Evolutionary conservation across 2,113 vertebrate species (phyloP), one percentile per base, ranked within the genome.

Genomic region (Osmerus eperlanus): DNA sequence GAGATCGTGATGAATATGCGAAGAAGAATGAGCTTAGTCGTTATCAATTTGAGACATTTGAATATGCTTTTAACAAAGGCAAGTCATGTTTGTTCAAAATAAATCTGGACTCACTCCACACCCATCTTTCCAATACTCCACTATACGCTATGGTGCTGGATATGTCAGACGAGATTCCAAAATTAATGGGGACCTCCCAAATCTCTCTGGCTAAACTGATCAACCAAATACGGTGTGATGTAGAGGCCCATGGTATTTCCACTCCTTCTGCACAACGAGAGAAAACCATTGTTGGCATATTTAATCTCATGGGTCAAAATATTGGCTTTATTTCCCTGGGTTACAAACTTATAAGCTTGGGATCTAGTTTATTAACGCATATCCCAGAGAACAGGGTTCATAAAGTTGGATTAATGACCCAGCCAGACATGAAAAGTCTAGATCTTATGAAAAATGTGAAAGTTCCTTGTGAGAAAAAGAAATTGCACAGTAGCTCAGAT

Each of bases 51-150:
- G 66, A 61, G 18, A 55, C 5, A 41, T 25, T 63, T 14, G 71
- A 80, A 65, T 73, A 80, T 68, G 2, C 11, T 12, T 93, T 93
- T 41, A 81, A 85, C 62, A 90, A 92, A 84, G 96, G 95, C 83
- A 98, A 98, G 84, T 93, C 91, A 2, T 97, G 95, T 71, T 83
- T 96, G 36, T 95, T 97, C 75, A 90, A 88, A 85, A 92, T 91
- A 65, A 81, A 81, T 53, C 28, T 88, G 65, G 68, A 79, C 52
- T 78, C 81, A 3, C 74, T 93, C 60, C 85, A 88, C 32, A 9
- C 9, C 4, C 89, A 90, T n/a, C 75, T 88, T 1, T 77, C 61
- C 0, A 83, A 79, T 68, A 91, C 80, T 0, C 93, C 94, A 23
- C 90, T 95, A 21, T 92, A 82, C 55, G 88, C 78, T 0, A 85